Percentiles rank a stretch among this genome's conserved stretches.
Conservation (phyloP, 2,888 invertebrate genomes). For the Brachypterus glaber region DNA sequence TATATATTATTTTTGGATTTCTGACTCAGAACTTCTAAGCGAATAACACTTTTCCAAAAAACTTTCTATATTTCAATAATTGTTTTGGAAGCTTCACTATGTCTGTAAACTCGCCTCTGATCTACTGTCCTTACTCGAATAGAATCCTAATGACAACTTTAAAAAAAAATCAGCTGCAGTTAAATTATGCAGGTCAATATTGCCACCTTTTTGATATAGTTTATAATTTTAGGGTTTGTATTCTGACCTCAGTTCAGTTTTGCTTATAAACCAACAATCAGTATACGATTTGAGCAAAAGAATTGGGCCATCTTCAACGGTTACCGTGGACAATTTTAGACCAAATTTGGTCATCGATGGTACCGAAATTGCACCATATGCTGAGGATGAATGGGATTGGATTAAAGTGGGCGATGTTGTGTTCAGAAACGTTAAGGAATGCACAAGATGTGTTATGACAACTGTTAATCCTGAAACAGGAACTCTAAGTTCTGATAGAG, state of each 20-base stretch:
- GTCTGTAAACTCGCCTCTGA: background rate
- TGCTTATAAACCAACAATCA: constrained; percentile 46
- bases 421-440: constrained; percentile 46
- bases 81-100: background rate
- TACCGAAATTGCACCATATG: constrained; percentile 35
- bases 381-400: constrained; percentile 50
- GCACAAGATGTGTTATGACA: constrained; percentile 43
- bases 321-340: constrained; percentile 44
- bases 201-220: constrained; percentile 5
- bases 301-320: constrained; percentile 32
- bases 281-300: constrained; percentile 44
- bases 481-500: constrained; percentile 35
- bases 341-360: constrained; percentile 48
- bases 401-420: constrained; percentile 46
- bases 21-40: too few relatives aligned
- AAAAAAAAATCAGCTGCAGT: too few relatives aligned
- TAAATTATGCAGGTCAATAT: too few relatives aligned
- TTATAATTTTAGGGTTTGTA: constrained; percentile 40
- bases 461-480: constrained; percentile 44
- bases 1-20: too few relatives aligned
- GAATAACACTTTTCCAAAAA: too few relatives aligned
- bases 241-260: constrained; percentile 46
- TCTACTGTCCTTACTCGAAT: background rate
- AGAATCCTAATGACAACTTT: too few relatives aligned
- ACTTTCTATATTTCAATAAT: too few relatives aligned